Base-by-base conservation (phyloP, 2,797 vertebrate species). In the Poeciliopsis turneri region DNA sequence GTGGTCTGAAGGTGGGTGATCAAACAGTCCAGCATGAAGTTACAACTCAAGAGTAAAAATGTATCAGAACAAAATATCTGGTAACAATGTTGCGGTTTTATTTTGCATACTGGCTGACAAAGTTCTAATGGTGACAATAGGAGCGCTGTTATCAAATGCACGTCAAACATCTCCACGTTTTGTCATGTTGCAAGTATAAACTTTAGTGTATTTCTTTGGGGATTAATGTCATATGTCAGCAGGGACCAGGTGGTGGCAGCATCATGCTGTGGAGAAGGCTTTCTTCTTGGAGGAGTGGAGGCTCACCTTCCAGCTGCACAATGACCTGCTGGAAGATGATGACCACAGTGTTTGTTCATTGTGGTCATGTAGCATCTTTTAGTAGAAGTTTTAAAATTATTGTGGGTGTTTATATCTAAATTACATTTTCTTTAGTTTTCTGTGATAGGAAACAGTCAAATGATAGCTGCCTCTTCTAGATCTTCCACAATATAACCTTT, bases 1-100 rank as follows among this genome's bases (percentile, higher is more conserved):
- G 73, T 99, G 98, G 98, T 94, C 94, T 78, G 97, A 99, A 97
- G 98, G 98, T 99, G 66, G 51, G 91, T 91, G 46, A 28, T 25
- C 4, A 33, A 36, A 51, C 9, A 23, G 33, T 41, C 33, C 51
- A 55, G 23, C 15, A 41, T 43, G 20, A 15, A 69, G 20, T 25
- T 10, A 6, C 23, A 10, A 25, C 66, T 69, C 41, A 1, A 30
- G 10, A 45, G 12, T 25, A 68, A 41, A 36, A 39, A 39, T 66
- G 33, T 11, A 43, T 41, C 20, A 2, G 13, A 30, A 5, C 36
- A 69, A 43, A 69, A 41, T 15, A n/a, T 43, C 10, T 13, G 36
- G 64, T 20, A 20, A 68, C 36, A 68, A 64, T 64, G 15, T 33
- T 18, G 18, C 66, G 11, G 39, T 69, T 20, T 12, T 28, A 53